Evolutionary conservation across 2,113 vertebrate species (phyloP).

Genomic region (Hassar affinis): DNA sequence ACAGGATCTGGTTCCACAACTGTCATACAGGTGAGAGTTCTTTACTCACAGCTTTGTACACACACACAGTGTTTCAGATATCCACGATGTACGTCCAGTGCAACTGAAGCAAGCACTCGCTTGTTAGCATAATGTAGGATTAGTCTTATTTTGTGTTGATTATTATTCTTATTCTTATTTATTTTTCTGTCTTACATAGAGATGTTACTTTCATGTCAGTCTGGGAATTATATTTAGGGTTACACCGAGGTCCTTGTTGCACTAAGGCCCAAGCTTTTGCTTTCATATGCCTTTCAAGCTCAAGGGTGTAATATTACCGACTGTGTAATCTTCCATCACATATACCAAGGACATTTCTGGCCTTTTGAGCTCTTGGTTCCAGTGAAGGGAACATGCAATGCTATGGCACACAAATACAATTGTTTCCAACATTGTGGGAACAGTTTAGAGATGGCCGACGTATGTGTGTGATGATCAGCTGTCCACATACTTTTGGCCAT

Average conservation of each 20-base stretch:
- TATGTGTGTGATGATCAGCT: not conserved
- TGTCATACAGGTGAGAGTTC: slow-evolving; percentile 84
- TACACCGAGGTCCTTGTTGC: not conserved
- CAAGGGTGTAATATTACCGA: not conserved
- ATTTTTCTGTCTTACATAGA: not conserved
- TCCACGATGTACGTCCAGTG: no score
- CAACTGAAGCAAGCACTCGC: not conserved
- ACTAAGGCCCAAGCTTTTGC: not conserved
- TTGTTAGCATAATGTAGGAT: not conserved
- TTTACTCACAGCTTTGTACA: not conserved
- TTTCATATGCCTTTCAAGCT: not conserved
- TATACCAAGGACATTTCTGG: not conserved
- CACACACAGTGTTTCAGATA: not conserved
- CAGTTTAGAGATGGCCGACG: not conserved
- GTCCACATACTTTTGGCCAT: not conserved
- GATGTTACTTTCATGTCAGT: not conserved
- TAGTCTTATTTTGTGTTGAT: not conserved
- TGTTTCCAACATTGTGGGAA: not conserved
- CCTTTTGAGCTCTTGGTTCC: not conserved
- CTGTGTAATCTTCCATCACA: not conserved
- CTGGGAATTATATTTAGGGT: not conserved
- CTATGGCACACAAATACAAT: not conserved
- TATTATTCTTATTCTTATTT: not conserved
- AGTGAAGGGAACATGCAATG: not conserved
- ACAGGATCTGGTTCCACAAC: slow-evolving; percentile 95